phyloP scores from a whole-genome alignment of 2,888 invertebrate genomes.

The Clivina fossor region DNA sequence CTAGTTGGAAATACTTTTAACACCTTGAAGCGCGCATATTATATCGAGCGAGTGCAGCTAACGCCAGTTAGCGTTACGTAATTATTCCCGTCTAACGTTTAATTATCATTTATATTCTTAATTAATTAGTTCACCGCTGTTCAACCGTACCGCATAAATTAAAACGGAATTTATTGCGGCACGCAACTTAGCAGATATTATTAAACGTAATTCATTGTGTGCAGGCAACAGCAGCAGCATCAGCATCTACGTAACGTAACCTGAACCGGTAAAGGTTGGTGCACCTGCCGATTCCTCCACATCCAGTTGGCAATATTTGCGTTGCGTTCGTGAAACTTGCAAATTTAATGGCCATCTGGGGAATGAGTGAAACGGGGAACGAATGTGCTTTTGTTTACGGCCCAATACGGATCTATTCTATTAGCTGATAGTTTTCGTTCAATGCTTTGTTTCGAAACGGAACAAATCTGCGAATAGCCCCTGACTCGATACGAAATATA shows the following conservation, averaged over 20 bases:
- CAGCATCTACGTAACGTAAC: too few relatives aligned
- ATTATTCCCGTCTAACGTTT: conserved; percentile 23
- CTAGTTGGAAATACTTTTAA: too few relatives aligned
- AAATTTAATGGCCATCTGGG: conserved; percentile 7
- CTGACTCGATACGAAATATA: too few relatives aligned
- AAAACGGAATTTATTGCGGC: conserved; percentile 25
- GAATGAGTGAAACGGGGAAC: background rate
- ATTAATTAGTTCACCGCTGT: conserved; percentile 27
- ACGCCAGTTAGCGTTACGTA: background rate
- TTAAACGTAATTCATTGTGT: conserved; percentile 28
- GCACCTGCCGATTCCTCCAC: background rate
- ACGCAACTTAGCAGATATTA: conserved; percentile 28
- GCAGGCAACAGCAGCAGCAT: background rate
- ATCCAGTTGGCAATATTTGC: background rate
- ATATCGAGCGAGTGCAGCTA: background rate
- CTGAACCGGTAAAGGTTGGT: background rate
- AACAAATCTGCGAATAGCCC: too few relatives aligned
- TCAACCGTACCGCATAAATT: conserved; percentile 23
- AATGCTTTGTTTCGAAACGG: too few relatives aligned
- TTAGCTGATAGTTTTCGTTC: background rate
- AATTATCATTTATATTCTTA: conserved; percentile 32
- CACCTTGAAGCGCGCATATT: too few relatives aligned
- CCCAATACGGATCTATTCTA: background rate
- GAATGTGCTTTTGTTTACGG: conserved; percentile 8
- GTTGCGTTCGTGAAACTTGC: conserved; percentile 1